Evolutionary conservation across 2,888 invertebrate species (phyloP), one percentile per base, ranked within the genome.

Genomic region (Julus scanicus): DNA sequence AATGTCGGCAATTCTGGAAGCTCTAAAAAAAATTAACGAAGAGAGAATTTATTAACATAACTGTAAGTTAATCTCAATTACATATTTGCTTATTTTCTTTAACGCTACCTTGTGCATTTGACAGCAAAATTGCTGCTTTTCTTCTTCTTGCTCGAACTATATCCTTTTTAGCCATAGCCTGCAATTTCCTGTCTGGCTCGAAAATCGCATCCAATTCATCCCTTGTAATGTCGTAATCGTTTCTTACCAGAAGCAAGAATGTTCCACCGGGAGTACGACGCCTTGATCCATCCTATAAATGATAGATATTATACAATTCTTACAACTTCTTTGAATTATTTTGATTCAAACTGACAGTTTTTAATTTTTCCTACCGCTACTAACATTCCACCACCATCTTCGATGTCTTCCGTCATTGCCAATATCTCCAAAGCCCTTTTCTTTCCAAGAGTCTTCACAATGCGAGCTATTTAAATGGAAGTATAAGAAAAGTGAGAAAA

Each of bases 221-320:
- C 63, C 90, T 90, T 11, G 91, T 90, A 13, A 91, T 89, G 17
- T 90, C 89, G 83, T 91, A 91, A 80, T 88, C 88, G 8, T 84
- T 84, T 40, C 88, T 40, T 29, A 97, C 92, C n/a, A 97, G 93
- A 92, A 95, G 96, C 84, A 98, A 93, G 92, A 95, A 97, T 84
- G 97, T 95, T 39, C 97, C 97, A 15, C 97, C 97, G 0, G 97
- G 95, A 6, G 97, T 97, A 90, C 97, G 94, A 88, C 97, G 94
- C 88, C 97, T 94, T 9, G 94, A 94, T 86, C 96, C 95, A 92
- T 96, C 96, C 95, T 95, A 91, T 87, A 92, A 92, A 29, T 53
- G 49, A 87, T 53, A 48, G n/a, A 37, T 44, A 86, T 40, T 37
- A 29, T 1, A 87, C 3, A 29, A 57, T 57, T 57, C 29, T 53